Conservation (phyloP, 2,888 invertebrate genomes). For the Melanargia galathea region DNA sequence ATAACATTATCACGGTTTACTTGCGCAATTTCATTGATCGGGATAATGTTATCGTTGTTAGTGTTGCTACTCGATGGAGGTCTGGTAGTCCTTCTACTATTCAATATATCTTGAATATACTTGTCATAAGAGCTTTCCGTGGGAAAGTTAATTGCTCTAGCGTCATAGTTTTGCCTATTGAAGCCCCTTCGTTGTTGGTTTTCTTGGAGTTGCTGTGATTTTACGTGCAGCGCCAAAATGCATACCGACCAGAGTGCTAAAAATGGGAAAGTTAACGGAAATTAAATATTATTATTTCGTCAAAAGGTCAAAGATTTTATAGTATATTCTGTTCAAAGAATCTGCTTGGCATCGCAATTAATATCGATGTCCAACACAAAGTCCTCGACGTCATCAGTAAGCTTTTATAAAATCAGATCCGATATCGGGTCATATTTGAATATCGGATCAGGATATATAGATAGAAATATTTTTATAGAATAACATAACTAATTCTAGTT, state of each 20-base stretch:
- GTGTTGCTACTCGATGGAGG: not conserved
- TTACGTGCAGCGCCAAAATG: not conserved
- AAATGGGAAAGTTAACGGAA: conserved; percentile 1
- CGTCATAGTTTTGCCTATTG: conserved; percentile 10
- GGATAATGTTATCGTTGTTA: not conserved
- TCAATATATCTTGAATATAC: conserved; percentile 28
- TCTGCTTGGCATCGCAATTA: no score
- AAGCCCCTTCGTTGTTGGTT: not conserved
- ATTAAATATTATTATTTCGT: not conserved
- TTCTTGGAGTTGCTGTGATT: conserved; percentile 21
- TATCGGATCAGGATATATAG: not conserved
- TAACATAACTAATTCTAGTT: no score
- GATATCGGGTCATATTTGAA: no score
- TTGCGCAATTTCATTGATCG: conserved; percentile 10
- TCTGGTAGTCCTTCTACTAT: conserved; percentile 12
- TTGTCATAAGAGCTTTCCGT: conserved; percentile 24
- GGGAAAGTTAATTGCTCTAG: not conserved
- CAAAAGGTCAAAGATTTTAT: no score
- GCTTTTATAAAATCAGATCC: no score
- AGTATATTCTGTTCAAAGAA: no score
- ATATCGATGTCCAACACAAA: not conserved
- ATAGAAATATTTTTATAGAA: not conserved
- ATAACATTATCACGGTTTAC: conserved; percentile 19
- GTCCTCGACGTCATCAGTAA: not conserved
- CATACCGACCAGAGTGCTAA: conserved; percentile 26